phyloP scores from a whole-genome alignment of 2,113 vertebrate species.

The Seriola aureovittata region DNA sequence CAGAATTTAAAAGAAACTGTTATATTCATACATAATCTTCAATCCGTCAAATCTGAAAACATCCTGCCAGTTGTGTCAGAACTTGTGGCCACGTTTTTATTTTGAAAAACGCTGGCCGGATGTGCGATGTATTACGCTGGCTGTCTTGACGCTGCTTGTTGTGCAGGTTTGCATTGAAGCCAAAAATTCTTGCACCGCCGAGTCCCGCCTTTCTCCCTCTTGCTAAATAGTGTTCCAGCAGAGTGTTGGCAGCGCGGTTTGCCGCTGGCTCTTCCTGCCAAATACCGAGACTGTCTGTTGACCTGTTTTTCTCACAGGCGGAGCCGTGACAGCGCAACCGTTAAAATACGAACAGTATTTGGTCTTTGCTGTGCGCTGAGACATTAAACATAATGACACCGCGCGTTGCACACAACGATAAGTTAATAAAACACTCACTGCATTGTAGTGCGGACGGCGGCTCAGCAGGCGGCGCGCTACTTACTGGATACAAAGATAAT shows the following conservation, averaged over 20 bases:
- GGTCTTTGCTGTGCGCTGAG: accelerated
- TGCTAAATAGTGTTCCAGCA: conserved; percentile 66
- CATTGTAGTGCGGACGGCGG: conserved; percentile 29
- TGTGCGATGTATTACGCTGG: accelerated
- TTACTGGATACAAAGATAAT: neutral
- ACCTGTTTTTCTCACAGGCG: conserved; percentile 4
- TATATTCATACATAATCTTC: no score
- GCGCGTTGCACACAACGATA: no score
- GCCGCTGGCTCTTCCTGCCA: conserved; percentile 79
- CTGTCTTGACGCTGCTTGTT: conserved; percentile 25
- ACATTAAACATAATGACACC: accelerated
- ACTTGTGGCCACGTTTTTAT: neutral
- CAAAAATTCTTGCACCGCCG: conserved; percentile 64
- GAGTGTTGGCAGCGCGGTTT: neutral
- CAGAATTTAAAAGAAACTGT: no score
- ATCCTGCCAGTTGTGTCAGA: no score
- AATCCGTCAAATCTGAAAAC: no score
- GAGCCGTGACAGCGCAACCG: neutral
- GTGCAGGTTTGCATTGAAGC: conserved; percentile 34
- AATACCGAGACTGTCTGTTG: conserved; percentile 71
- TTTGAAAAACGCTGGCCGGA: neutral
- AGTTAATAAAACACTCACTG: conserved; percentile 10
- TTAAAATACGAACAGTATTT: no score
- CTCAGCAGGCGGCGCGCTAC: conserved; percentile 44
- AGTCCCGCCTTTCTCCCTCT: conserved; percentile 67